Percentiles rank a stretch among this genome's conserved stretches.
Evolutionary conservation across 2,113 vertebrate genomes (phyloP).

Genomic region (Erythrolamprus reginae): DNA sequence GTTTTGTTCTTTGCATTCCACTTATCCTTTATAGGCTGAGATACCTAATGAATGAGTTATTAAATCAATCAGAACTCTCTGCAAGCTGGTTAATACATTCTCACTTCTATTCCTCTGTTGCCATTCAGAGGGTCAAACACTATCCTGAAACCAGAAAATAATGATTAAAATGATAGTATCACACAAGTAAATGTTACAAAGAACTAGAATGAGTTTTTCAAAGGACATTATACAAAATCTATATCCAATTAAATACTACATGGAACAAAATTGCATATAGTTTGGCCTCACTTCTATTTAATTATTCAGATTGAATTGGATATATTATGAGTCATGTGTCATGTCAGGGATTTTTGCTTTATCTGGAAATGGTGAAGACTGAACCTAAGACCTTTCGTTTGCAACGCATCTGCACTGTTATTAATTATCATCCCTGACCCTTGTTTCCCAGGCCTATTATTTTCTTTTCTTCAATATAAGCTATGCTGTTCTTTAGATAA

Average conservation of each 20-base stretch:
- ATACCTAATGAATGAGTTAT: not conserved
- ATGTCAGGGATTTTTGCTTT: not conserved
- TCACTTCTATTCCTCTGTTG: not conserved
- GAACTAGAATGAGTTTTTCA: not conserved
- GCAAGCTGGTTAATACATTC: not conserved
- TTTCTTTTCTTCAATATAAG: not conserved
- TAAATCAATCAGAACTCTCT: not conserved
- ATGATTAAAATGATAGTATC: not conserved
- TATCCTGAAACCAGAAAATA: not conserved
- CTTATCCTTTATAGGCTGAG: not conserved
- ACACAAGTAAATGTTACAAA: not conserved
- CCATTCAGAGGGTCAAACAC: not conserved
- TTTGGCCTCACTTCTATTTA: not conserved
- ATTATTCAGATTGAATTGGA: not conserved
- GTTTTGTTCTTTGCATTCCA: not conserved
- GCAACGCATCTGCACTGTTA: not conserved
- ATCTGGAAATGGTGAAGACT: not conserved
- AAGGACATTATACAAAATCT: not conserved
- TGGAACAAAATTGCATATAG: not conserved
- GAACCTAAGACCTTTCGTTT: not conserved
- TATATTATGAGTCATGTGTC: not conserved
- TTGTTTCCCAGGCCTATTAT: not conserved
- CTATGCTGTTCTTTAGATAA: not conserved
- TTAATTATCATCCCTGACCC: not conserved
- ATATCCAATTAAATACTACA: not conserved